Evolutionary conservation across 2,888 invertebrate species (phyloP), one percentile per base, ranked within the genome.

Genomic region (Torymus aiolomorphi): DNA sequence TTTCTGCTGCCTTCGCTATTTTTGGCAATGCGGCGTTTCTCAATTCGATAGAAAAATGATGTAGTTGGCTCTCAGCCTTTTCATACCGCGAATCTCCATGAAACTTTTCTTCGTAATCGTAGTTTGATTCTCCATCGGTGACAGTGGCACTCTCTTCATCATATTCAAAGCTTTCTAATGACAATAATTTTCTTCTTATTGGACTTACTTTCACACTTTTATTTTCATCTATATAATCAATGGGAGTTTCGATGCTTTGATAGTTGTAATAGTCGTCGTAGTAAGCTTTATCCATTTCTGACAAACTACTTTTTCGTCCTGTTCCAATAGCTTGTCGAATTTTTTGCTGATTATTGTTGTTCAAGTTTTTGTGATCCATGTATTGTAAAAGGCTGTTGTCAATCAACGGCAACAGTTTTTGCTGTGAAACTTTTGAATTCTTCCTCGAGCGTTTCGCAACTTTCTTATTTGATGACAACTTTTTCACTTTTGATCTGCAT

Each of bases 231-330:
- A 11, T n/a, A 12, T 18, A 13, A 13, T 31, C 31, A 10, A 42
- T 10, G 42, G 18, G 31, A 57, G 11, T 42, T 42, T 18, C 42
- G 1, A 18, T 5, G 8, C n/a, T 42, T 0, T 70, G 20, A 12
- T 62, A 70, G 31, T 76, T 51, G 42, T 76, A 70, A 18, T 70
- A 76, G 14, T 76, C 76, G 20, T 76, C 24, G 31, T 76, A 76
- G 24, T 76, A 70, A 14, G 24, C 70, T 10, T 20, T 70, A 49
- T 70, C 63, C 20, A 5, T 42, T 10, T 11, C 11, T 31, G 11
- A 56, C 42, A 42, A 42, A 42, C 20, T 51, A 42, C 12, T 42
- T 14, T 14, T 56, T 31, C 11, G 16, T n/a, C 2, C 56, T 11
- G 54, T 2, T 56, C 1, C 4, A 5, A 16, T 31, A 8, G 16